phyloP scores from a whole-genome alignment of 2,797 vertebrate genomes.

The Odontamblyopus rebecca region DNA sequence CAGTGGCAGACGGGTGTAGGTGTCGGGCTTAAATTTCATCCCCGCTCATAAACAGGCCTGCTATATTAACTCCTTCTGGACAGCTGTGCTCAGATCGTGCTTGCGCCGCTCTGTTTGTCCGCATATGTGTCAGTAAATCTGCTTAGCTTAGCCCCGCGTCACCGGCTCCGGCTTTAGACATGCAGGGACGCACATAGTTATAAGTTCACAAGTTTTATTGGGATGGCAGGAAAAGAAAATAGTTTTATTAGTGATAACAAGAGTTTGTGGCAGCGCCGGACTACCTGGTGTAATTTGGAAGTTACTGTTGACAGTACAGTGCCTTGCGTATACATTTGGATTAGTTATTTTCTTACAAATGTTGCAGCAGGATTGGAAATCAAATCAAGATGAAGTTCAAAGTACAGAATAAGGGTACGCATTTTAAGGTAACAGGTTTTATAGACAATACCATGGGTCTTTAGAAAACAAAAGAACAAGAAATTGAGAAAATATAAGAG shows the following conservation, averaged over 20 bases:
- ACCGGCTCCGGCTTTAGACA: constrained; percentile 34
- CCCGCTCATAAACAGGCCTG: constrained; percentile 83
- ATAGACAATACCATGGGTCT: too few species aligned
- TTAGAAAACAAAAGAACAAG: too few species aligned
- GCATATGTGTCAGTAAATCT: constrained; percentile 51
- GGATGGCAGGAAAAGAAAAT: constrained; percentile 9
- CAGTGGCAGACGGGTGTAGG: constrained; percentile 79
- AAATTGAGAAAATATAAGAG: too few species aligned
- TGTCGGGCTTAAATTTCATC: constrained; percentile 79
- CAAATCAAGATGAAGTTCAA: too few species aligned
- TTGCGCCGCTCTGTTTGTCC: constrained; percentile 51
- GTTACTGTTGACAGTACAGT: background rate
- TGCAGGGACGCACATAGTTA: constrained; percentile 1
- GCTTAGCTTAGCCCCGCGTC: constrained; percentile 57
- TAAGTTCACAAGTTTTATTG: constrained; percentile 27
- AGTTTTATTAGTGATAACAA: constrained; percentile 14
- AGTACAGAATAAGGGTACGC: too few species aligned
- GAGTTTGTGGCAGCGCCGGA: constrained; percentile 7
- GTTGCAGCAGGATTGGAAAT: too few species aligned
- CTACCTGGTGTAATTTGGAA: background rate
- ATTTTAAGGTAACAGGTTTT: too few species aligned
- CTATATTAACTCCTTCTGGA: constrained; percentile 86
- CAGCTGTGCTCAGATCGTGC: constrained; percentile 75
- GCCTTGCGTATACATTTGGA: background rate
- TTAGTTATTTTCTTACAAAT: too few species aligned